Base-by-base conservation (phyloP, 2,797 vertebrate species). In the Remorina albescens region DNA sequence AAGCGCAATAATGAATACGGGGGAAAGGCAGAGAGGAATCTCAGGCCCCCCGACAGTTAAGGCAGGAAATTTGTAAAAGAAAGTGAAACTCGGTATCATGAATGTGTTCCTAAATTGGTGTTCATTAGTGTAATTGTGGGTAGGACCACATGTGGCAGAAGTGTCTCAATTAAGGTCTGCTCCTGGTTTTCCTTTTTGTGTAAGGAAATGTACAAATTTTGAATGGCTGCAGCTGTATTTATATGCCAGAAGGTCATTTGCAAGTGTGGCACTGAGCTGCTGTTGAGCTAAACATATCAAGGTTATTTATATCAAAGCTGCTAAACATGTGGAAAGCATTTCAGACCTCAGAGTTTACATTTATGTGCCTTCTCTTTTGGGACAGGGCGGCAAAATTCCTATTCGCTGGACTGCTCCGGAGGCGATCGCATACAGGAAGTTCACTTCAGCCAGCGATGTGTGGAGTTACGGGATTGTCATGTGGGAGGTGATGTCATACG, bases 401-500 rank as follows among this genome's bases (percentile, higher is more conserved):
- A 99, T 99, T 82, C 94, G 98, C 86, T 99, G 98, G 98, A 99
- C 98, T 2, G 97, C 98, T 37, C 98, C 98, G 0, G 98, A 99
- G 93, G 98, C 98, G 0, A 99, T 99, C 3, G 96, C 98, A 3
- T 99, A 96, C 91, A 95, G 98, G 78, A 99, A 99, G 88, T 99
- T 99, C 90, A 99, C 98, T 1, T 99, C 97, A 0, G 97, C 97
- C 68, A 98, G 97, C 12, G 97, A 99, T 0, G 97, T 97, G 71
- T 99, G 98, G 98, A 99, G 97, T 73, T 99, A 99, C 0, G 98
- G 98, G 70, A 97, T 99, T 0, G 97, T 99, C 39, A 98, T 99
- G 97, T 99, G 98, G 98, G 98, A 99, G 72, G 97, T 99, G 81
- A 97, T 98, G 93, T 98, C 97, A 4, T 99, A 98, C 0, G 98